Base-by-base conservation (phyloP, 2,113 vertebrate genomes). In the Oreochromis aureus region DNA sequence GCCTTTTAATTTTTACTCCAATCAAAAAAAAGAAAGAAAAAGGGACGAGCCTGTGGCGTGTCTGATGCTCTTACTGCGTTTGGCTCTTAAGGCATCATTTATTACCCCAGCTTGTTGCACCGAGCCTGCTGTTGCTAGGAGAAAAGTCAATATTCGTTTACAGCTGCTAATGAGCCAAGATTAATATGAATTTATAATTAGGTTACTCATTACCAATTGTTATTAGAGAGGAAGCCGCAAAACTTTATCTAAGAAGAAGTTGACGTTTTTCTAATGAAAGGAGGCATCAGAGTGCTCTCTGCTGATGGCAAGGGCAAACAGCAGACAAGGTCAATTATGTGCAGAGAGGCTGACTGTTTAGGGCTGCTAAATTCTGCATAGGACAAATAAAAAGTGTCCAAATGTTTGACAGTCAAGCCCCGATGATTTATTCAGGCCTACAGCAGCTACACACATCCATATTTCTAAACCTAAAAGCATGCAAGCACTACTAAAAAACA, bases 71-170 rank as follows among this genome's bases (percentile, higher is more conserved):
- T 24, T 55, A 48, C 63, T 78, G 24, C 6, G n/a, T 87, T 88
- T 11, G 59, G 53, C 71, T 91, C 36, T 61, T 41, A 54, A 86
- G 86, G 87, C 82, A 3, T 88, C 41, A 93, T 94, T 94, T 91
- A 82, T 85, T 81, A 87, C 69, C 91, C 71, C 81, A 27, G 86
- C 89, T 82, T 81, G 86, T 88, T 76, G 61, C 85, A 46, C 53
- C 5, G 34, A 55, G 36, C 80, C 86, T 61, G 61, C 84, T 63
- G 83, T 85, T 90, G 78, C 83, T 73, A n/a, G 88, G 83, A 93
- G 91, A 91, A 88, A 95, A 95, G 92, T 94, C 92, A 94, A 95
- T 92, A 91, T 91, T 94, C 78, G 87, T 95, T 94, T 95, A 94
- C 81, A 86, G 87, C 61, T 83, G 24, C 92, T 94, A 94, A 95